Evolutionary conservation across 2,888 invertebrate genomes (phyloP).

Genomic region (Antitype chi): DNA sequence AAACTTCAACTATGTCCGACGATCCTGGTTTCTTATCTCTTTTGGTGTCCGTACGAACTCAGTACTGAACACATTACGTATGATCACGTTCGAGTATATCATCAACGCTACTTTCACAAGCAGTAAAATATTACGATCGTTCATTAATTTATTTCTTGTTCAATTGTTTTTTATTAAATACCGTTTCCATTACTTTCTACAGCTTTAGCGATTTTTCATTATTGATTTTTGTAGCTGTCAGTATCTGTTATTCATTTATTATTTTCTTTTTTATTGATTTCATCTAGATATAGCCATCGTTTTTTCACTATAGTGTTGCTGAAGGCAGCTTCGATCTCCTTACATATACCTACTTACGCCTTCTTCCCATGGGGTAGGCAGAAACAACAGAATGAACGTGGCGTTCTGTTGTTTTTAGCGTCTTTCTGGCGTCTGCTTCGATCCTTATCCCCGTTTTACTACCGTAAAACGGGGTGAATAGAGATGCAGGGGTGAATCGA

Average conservation of each 20-base stretch:
- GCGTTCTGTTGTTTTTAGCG: too few relatives aligned
- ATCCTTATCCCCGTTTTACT: too few relatives aligned
- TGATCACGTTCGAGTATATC: constrained; percentile 39
- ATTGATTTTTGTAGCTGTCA: background rate
- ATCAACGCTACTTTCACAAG: constrained; percentile 44
- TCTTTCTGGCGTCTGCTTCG: too few relatives aligned
- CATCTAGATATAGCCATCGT: background rate
- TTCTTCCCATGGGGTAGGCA: too few relatives aligned
- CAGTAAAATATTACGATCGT: constrained; percentile 38
- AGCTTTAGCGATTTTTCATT: background rate
- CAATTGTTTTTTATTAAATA: constrained; percentile 18
- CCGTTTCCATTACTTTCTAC: constrained; percentile 14
- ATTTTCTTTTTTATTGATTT: background rate
- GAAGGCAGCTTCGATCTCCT: too few relatives aligned
- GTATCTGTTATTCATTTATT: constrained; percentile 1
- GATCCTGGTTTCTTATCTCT: too few relatives aligned
- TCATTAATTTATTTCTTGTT: constrained; percentile 24
- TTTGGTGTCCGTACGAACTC: background rate
- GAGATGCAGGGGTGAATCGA: too few relatives aligned
- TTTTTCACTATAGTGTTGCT: background rate
- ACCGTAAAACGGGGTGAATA: too few relatives aligned
- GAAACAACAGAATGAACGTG: too few relatives aligned
- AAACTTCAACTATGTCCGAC: too few relatives aligned
- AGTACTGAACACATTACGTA: constrained; percentile 32
- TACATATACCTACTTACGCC: too few relatives aligned